Base-by-base conservation (phyloP, 2,113 vertebrate genomes). In the Odobenus rosmarus region DNA sequence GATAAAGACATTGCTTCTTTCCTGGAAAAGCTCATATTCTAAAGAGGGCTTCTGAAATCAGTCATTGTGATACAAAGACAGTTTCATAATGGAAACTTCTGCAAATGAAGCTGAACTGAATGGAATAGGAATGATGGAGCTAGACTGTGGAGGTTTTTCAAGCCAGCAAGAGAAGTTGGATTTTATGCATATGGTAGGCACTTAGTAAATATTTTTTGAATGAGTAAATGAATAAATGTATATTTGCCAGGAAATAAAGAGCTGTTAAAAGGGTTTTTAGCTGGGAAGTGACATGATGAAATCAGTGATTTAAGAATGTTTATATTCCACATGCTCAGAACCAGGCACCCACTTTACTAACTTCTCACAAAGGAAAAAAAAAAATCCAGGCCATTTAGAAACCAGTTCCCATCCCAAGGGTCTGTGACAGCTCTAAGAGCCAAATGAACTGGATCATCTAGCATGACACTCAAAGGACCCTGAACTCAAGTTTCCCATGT, bases 191-290 rank as follows among this genome's bases (percentile, higher is more conserved):
- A 88, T 5, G 53, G 42, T 53, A 69, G 74, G 76, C 74, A 93
- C 72, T 93, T n/a, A 21, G 72, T 79, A 91, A 84, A 90, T 89
- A 55, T 28, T 69, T 91, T 82, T 57, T 87, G 55, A 95, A 79
- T 86, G 92, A 62, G 57, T 51, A 87, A 91, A 57, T 79, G 74
- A 96, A 83, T 80, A 93, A 87, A 83, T 72, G 91, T 64, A 1
- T 64, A 39, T 88, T 84, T 67, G 64, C 83, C 74, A 85, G 88
- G 80, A 98, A 96, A 69, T 85, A 88, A 92, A 77, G 64, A 76
- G 39, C 46, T 49, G 13, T 87, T 90, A 94, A 90, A 88, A 82
- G 84, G 62, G 57, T 84, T 72, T 93, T 74, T 86, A 97, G n/a
- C 82, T 62, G 57, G 49, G 59, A 28, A 64, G 80, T 72, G 74